Evolutionary conservation across 2,113 vertebrate genomes (phyloP).

Genomic region (Hydrochoerus hydrochaeris): DNA sequence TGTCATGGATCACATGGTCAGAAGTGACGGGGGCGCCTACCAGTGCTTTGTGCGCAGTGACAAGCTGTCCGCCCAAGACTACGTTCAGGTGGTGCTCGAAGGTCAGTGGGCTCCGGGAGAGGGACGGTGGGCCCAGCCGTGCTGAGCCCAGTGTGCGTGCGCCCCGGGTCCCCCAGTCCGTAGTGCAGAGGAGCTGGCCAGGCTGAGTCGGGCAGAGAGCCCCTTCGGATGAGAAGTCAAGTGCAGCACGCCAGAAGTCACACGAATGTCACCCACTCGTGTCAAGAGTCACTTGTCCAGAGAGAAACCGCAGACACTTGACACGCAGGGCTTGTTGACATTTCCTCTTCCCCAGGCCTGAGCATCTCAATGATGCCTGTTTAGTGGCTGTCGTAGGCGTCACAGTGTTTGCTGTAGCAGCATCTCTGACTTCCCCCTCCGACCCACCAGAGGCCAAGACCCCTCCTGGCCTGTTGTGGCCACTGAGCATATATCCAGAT

Average conservation of each 20-base stretch:
- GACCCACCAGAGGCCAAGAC: fast-evolving
- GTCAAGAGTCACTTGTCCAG: not conserved
- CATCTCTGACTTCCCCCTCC: not conserved
- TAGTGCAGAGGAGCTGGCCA: not conserved
- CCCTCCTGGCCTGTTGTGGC: not conserved
- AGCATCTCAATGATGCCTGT: not conserved
- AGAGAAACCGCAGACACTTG: not conserved
- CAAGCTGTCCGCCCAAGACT: conserved; percentile 98
- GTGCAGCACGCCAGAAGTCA: not conserved
- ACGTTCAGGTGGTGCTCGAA: conserved; percentile 97
- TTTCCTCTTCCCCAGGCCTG: not conserved
- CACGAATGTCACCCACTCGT: not conserved
- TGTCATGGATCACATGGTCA: conserved; percentile 98
- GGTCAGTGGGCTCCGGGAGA: conserved; percentile 87
- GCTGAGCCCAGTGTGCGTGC: not conserved
- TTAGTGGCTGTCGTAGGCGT: not conserved
- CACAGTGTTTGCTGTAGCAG: not conserved
- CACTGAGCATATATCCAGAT: not conserved
- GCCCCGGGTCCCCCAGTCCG: not conserved
- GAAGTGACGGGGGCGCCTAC: conserved; percentile 97
- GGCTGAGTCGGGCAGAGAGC: not conserved
- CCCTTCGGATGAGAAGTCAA: not conserved
- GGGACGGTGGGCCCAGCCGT: not conserved
- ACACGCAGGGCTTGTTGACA: not conserved
- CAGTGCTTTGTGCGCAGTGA: conserved; percentile 97